Conservation (phyloP, 2,797 vertebrate genomes). For the Anolis apletophallus region DNA sequence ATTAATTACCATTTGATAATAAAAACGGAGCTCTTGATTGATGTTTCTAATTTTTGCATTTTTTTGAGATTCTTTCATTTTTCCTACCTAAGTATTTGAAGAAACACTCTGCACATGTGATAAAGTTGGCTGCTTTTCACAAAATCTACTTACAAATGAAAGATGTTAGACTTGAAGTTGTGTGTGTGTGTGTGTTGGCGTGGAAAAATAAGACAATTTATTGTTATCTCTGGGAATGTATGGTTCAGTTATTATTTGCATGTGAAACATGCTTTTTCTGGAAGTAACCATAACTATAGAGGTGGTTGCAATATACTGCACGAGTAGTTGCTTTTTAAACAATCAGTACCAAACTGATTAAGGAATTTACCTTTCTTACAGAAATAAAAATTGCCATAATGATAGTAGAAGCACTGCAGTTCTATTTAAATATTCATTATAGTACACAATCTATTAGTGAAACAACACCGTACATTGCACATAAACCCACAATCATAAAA, state of each 20-base stretch:
- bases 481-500: conserved; percentile 28
- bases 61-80: too few relatives aligned
- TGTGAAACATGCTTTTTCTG: not conserved
- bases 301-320: not conserved
- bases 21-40: too few relatives aligned
- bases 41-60: too few relatives aligned
- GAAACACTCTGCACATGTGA: too few relatives aligned
- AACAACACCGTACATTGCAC: conserved; percentile 21
- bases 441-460: conserved; percentile 15
- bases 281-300: not conserved
- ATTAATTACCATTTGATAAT: too few relatives aligned
- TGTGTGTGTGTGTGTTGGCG: too few relatives aligned
- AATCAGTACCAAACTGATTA: not conserved
- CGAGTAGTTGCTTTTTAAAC: not conserved
- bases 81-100: too few relatives aligned
- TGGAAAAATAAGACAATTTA: too few relatives aligned
- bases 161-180: too few relatives aligned
- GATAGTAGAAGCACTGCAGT: not conserved
- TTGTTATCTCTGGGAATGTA: not conserved
- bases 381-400: not conserved
- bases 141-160: too few relatives aligned
- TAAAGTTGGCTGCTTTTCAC: too few relatives aligned
- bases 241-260: not conserved
- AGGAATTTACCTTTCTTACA: not conserved
- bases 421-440: conserved; percentile 21